Conservation (phyloP, 1,140 invertebrate species). For the Bacillus rossius region DNA sequence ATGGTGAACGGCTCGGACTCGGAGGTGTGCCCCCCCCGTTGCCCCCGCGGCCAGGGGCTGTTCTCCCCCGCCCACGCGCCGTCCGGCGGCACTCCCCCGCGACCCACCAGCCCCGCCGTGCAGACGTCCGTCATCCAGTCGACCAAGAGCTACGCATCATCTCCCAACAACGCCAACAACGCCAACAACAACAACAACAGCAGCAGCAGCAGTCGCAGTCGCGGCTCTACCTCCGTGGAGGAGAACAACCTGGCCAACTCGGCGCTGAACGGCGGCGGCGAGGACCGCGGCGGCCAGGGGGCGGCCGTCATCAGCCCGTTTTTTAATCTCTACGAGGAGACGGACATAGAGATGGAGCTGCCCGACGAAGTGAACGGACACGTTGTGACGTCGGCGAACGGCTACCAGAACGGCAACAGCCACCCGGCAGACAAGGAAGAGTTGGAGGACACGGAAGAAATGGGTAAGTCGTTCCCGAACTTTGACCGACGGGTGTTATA, state of each 20-base stretch:
- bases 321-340: slow-evolving; percentile 27
- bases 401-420: slow-evolving; percentile 60
- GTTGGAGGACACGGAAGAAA: slow-evolving; percentile 56
- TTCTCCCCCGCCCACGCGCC: slow-evolving; percentile 9
- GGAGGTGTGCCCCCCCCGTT: slow-evolving; percentile 46
- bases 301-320: neutral
- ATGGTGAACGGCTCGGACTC: slow-evolving; percentile 83
- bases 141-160: slow-evolving; percentile 52
- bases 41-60: slow-evolving; percentile 24
- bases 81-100: slow-evolving; percentile 29
- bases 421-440: slow-evolving; percentile 23
- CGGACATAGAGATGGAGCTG: slow-evolving; percentile 54
- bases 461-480: slow-evolving; percentile 19
- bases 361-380: slow-evolving; percentile 40
- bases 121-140: slow-evolving; percentile 71
- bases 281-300: slow-evolving; percentile 20
- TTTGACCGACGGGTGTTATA: too few relatives aligned
- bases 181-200: too few relatives aligned
- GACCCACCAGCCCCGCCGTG: slow-evolving; percentile 45
- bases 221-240: slow-evolving; percentile 32
- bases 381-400: slow-evolving; percentile 40
- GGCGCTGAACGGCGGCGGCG: slow-evolving; percentile 46
- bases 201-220: slow-evolving; percentile 46
- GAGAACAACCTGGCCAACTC: slow-evolving; percentile 48
- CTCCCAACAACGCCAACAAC: too few relatives aligned